Evolutionary conservation across 2,113 vertebrate species (phyloP).

Genomic region (Sylvietta virens): DNA sequence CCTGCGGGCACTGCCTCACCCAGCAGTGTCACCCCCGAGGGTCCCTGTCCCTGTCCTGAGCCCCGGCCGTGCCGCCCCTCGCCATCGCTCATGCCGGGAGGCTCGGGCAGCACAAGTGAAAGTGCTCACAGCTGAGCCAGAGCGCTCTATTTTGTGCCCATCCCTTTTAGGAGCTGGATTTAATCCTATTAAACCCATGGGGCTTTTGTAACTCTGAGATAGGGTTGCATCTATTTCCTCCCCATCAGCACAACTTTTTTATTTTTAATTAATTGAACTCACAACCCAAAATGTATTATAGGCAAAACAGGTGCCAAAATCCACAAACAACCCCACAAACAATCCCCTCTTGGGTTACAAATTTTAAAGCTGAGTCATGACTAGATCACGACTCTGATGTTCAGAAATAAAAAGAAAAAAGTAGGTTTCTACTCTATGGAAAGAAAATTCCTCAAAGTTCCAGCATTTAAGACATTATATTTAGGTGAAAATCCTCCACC

Average conservation of each 20-base stretch:
- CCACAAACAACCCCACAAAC: neutral
- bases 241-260: neutral
- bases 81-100: fast-evolving
- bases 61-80: neutral
- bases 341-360: neutral
- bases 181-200: neutral
- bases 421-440: neutral
- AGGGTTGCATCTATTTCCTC: neutral
- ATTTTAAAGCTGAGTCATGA: neutral
- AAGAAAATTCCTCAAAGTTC: neutral
- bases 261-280: neutral
- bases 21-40: neutral
- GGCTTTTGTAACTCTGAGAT: fast-evolving
- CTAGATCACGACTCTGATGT: neutral
- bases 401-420: neutral
- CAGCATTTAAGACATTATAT: neutral
- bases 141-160: neutral
- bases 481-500: neutral
- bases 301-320: neutral
- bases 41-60: neutral
- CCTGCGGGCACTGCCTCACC: neutral
- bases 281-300: neutral
- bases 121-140: neutral
- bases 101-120: fast-evolving
- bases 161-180: neutral